Conservation (phyloP, 2,113 vertebrate species). For the Laterallus jamaicensis region DNA sequence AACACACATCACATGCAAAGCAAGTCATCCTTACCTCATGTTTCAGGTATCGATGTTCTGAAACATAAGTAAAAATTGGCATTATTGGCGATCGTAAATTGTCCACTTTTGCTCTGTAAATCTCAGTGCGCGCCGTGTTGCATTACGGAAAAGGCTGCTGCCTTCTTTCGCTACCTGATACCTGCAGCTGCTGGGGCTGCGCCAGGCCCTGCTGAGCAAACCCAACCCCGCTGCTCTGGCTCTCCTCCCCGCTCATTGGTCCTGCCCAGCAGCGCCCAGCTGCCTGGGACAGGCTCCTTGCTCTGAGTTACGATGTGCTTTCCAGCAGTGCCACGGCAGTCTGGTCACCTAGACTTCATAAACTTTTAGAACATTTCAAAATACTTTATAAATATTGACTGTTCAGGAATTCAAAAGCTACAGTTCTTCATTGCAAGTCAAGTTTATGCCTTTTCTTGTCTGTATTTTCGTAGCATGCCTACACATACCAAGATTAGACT, state of each 20-base stretch:
- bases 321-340: background rate
- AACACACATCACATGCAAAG: slow-evolving; percentile 32
- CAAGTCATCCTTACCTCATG: slow-evolving; percentile 84
- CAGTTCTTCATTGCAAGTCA: rapidly evolving
- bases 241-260: slow-evolving; percentile 76
- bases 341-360: background rate
- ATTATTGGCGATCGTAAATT: slow-evolving; percentile 67
- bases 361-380: background rate
- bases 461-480: background rate
- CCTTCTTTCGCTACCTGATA: slow-evolving; percentile 74
- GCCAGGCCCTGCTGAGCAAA: slow-evolving; percentile 75
- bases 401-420: background rate
- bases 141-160: background rate
- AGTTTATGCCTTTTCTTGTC: background rate
- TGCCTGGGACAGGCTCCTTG: background rate
- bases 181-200: slow-evolving; percentile 73
- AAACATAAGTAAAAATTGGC: slow-evolving; percentile 86
- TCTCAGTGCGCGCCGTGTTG: background rate
- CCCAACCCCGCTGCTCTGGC: background rate
- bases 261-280: slow-evolving; percentile 8
- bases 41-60: slow-evolving; percentile 87
- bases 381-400: rapidly evolving
- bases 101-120: background rate
- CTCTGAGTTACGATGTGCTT: background rate
- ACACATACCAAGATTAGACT: rapidly evolving